Evolutionary conservation across 2,797 vertebrate genomes (phyloP), one percentile per base, ranked within the genome.

Genomic region (Sebastes alutus): DNA sequence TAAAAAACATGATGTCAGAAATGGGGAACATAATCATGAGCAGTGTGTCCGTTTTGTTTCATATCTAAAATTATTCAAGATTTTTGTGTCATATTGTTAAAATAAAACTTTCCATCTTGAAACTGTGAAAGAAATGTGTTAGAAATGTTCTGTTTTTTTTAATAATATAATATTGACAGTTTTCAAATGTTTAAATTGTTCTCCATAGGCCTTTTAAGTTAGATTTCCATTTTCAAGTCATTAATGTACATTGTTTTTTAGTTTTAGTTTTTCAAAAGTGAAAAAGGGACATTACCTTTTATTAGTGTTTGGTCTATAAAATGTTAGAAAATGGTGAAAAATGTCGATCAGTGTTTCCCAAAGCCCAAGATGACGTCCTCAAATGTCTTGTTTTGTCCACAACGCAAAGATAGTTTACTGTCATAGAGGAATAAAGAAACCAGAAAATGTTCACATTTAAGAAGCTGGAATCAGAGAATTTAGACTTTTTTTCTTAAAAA

Each of bases 91-190:
- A 78, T 78, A 78, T 82, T 92, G 85, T 89, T 87, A 49, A 92
- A 89, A 93, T 92, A 93, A 94, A 93, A 77, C 35, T 69, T 88
- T 86, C 83, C 80, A 86, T 92, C 80, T 84, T 90, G 75, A 91
- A 91, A 90, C 83, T 92, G 88, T 93, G 88, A 88, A 90, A 87
- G 35, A 89, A 86, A 72, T 20, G 46, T 89, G 75, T 78, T 10
- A 49, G 29, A 68, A 30, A 7, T 65, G 11, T 61, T 80, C 6
- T 2, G 1, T 5, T 18, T 55, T 8, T 10, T 11, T 63, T 71
- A 22, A 70, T 38, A 58, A 27, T 25, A 18, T 54, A 18, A 22
- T 55, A 18, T 16, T 33, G 20, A 54, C 2, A 16, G 9, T 70
- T 70, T 9, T 29, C 25, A 13, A 29, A 68, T 49, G 18, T 49